Evolutionary conservation across 35 echinoderm and acorn worm genomes (phyloP), one percentile per base, ranked within the genome.

Genomic region (Apostichopus californicus): DNA sequence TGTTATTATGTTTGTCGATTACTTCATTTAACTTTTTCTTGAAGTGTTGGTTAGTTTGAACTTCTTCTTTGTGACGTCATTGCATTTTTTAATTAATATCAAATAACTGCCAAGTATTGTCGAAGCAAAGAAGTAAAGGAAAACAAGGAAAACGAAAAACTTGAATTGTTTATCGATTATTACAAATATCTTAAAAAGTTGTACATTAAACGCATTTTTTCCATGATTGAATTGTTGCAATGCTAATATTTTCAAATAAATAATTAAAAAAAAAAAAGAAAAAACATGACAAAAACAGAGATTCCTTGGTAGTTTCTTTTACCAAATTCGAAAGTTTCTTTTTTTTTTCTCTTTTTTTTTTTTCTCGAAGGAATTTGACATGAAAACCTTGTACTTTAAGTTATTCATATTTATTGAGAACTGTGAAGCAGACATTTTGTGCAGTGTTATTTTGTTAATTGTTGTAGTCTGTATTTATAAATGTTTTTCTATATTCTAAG

Each of bases 341-440:
- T 46, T 4, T 46, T 88, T 46, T 88, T 59, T 88, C 34, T 46
- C 34, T 88, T 46, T 46, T 46, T 46, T 88, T 46, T 88, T 59
- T 88, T 28, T 28, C 26, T 73, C 86, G 61, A 88, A 88, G 63
- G 86, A 88, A 88, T 88, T 88, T 88, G 86, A 88, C 86, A 88
- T 73, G 86, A 77, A 91, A 91, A 58, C 89, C 77, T 91, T 77
- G 70, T 78, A 78, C 72, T 91, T 91, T 91, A 91, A 91, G 89
- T 91, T 91, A 91, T 91, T 91, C 89, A 91, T 91, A 91, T 91
- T 91, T 91, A 91, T 91, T 91, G 89, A 77, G 60, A 91, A 78
- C 77, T 91, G 60, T 56, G 14, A 54, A 79, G 24, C 77, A 78
- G 89, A 91, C 72, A 57, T 91, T 91, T 91, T 55, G 89, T 91